Conservation (phyloP, 2,113 vertebrate genomes). For the Dromiciops gliroides region DNA sequence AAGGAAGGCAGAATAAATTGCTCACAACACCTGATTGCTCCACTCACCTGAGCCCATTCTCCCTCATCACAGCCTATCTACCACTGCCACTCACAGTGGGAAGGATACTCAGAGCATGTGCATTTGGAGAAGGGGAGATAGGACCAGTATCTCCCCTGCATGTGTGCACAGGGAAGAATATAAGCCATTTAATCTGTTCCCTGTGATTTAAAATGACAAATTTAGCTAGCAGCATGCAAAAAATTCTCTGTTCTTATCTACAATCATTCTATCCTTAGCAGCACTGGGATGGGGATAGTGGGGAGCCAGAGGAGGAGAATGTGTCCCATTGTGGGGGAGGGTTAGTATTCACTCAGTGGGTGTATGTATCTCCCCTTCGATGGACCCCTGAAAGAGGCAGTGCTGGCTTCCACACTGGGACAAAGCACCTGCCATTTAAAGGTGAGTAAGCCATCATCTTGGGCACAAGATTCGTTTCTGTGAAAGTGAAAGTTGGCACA, state of each 20-base stretch:
- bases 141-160: not conserved
- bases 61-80: not conserved
- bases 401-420: not conserved
- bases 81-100: not conserved
- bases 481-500: not conserved
- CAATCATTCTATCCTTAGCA: not conserved
- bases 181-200: not conserved
- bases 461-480: constrained; percentile 3
- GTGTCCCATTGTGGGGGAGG: not conserved
- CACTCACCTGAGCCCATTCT: not conserved
- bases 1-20: not conserved
- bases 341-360: not conserved
- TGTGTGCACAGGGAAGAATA: not conserved
- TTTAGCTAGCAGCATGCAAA: constrained; percentile 2
- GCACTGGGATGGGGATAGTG: not conserved
- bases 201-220: not conserved
- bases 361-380: not conserved
- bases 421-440: not conserved
- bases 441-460: not conserved
- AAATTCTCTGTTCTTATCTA: not conserved
- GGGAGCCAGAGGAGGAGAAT: not conserved
- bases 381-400: not conserved
- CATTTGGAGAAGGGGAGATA: not conserved
- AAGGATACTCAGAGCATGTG: not conserved
- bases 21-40: too few species aligned